These are phyloP conservation scores for Nasonia vitripennis DNA, from an alignment of 1,140 invertebrate genomes.

Conservation along the genomic window DNA sequence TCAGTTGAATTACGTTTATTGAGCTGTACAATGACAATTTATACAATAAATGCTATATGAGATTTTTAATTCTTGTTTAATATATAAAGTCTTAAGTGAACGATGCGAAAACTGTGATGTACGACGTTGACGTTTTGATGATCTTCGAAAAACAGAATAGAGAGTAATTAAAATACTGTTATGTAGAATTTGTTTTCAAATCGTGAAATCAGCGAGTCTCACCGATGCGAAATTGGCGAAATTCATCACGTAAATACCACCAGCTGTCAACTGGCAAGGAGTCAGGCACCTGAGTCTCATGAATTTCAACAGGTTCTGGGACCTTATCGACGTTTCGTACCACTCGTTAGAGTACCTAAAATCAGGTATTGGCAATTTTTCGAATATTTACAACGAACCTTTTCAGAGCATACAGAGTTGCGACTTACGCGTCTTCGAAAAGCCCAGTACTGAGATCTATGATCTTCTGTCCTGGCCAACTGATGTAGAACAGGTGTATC, in stretches of 20 bases:
- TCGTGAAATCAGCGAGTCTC: background rate
- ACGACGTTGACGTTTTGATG: background rate
- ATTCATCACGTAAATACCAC: background rate
- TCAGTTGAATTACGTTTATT: too few relatives aligned
- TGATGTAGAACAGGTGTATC: conserved; percentile 53
- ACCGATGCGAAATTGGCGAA: background rate
- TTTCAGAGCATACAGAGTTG: background rate
- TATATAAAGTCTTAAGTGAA: background rate
- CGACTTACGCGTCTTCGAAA: conserved; percentile 52
- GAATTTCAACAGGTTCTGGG: background rate
- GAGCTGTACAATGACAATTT: too few relatives aligned
- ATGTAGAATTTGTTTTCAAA: too few relatives aligned
- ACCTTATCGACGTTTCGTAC: background rate
- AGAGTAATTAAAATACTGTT: background rate
- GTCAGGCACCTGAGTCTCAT: background rate
- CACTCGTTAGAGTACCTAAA: conserved; percentile 11
- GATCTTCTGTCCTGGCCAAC: conserved; percentile 55
- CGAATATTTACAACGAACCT: background rate
- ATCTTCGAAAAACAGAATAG: background rate
- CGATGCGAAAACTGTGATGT: background rate
- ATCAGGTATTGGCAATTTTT: background rate
- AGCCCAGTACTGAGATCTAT: conserved; percentile 52
- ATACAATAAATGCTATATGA: too few relatives aligned
- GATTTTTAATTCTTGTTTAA: too few relatives aligned
- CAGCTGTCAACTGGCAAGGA: background rate